Conservation (phyloP, 2,888 invertebrate species). For the Andrena trimmerana region DNA sequence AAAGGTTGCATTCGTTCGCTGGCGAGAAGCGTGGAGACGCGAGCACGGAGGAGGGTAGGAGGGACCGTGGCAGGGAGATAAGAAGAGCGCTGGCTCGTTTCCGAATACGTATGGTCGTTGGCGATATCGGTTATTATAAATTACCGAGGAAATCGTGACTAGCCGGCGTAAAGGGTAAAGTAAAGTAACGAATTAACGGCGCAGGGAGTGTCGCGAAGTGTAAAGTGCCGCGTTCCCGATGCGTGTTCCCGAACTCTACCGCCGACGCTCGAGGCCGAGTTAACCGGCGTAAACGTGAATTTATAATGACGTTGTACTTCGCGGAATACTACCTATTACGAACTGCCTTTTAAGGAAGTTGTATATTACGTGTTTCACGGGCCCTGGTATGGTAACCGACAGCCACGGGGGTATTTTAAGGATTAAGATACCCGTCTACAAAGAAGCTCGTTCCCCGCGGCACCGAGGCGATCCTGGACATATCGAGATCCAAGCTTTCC, state of each 20-base stretch:
- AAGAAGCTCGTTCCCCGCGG: slow-evolving; percentile 38
- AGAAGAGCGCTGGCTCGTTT: slow-evolving; percentile 70
- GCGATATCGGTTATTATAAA: slow-evolving; percentile 77
- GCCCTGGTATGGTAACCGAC: slow-evolving; percentile 52
- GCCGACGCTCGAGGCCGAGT: slow-evolving; percentile 36
- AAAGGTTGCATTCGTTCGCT: not conserved
- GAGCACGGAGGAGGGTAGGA: not conserved
- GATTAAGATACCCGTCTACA: slow-evolving; percentile 58
- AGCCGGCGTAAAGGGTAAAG: slow-evolving; percentile 73
- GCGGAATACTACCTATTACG: slow-evolving; percentile 66
- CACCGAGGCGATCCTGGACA: not conserved
- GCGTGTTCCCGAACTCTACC: slow-evolving; percentile 55
- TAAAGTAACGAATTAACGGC: slow-evolving; percentile 77
- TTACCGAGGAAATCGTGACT: slow-evolving; percentile 72
- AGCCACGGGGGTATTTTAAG: slow-evolving; percentile 43
- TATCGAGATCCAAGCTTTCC: not conserved
- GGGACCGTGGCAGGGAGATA: slow-evolving; percentile 25
- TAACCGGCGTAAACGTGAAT: slow-evolving; percentile 67
- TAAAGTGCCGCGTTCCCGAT: slow-evolving; percentile 72
- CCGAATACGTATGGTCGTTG: slow-evolving; percentile 74
- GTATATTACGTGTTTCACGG: slow-evolving; percentile 67
- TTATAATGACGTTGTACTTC: slow-evolving; percentile 73
- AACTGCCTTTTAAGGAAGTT: slow-evolving; percentile 71
- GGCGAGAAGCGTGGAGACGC: not conserved
- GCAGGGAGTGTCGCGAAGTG: slow-evolving; percentile 74